Base-by-base conservation (phyloP, 2,888 invertebrate genomes). In the Melanostoma mellinum region DNA sequence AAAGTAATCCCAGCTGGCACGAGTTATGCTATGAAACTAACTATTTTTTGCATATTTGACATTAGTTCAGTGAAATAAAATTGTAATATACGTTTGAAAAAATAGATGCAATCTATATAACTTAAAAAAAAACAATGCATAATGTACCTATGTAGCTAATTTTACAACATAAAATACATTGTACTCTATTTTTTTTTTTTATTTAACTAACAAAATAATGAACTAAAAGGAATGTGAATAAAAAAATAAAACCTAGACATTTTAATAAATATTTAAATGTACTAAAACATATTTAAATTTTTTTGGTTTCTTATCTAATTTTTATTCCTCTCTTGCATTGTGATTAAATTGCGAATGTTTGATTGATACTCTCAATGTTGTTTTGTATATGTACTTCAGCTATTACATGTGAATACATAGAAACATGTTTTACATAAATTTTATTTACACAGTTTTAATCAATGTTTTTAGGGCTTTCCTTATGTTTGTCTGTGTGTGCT, bases 1-100 rank as follows among this genome's bases (percentile, higher is more conserved):
- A 65, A 1, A 89, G 87, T 90, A 90, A 89, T 89, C 91, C 91
- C 91, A 91, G 91, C 91, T 91, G 91, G 91, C 91, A 91, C 91
- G 91, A 91, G 91, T 91, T 91, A 90, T 91, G 89, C 90, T 90
- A 89, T 89, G 87, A 87, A 77, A 86, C 80, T 82, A 86, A 85
- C 67, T 85, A 86, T 85, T 86, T 77, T 84, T 84, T 84, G 84
- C 84, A 84, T 84, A 84, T 84, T 63, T 74, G 65, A 74, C 79
- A 69, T 69, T 79, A 74, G 84, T 74, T 84, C 50, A 71, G 73
- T 67, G 61, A 84, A 72, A 84, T 74, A 50, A 79, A 71, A 78
- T 75, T 84, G 84, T 84, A 84, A 84, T 55, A 84, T 79, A 84
- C 71, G 79, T 75, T 78, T 69, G 32, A 79, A 50, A 53, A 53